Conservation (phyloP, 2,888 invertebrate species). For the Phymatocera aterrima region DNA sequence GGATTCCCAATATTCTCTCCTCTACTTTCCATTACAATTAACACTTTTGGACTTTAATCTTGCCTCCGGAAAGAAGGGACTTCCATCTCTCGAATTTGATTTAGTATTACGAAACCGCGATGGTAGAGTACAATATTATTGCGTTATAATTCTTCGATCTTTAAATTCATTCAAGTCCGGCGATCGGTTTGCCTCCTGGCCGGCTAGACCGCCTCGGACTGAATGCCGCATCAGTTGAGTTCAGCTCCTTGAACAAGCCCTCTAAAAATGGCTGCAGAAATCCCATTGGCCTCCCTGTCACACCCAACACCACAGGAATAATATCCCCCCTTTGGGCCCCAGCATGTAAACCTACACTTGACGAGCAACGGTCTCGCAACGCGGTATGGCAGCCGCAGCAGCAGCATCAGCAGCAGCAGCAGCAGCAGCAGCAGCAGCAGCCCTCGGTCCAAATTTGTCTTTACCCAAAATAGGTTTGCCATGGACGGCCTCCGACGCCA, state of each 20-base stretch:
- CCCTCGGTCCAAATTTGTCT: slow-evolving; percentile 88
- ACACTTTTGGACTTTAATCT: not conserved
- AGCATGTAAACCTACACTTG: slow-evolving; percentile 74
- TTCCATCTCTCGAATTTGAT: too few species aligned
- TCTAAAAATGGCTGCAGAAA: slow-evolving; percentile 74
- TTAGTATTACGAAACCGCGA: too few species aligned
- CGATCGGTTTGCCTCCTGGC: slow-evolving; percentile 53
- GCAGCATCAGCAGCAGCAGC: not conserved
- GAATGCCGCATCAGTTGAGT: slow-evolving; percentile 68
- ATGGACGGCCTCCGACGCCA: slow-evolving; percentile 66
- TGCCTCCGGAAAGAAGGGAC: too few species aligned
- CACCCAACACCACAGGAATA: slow-evolving; percentile 54
- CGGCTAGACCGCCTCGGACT: slow-evolving; percentile 67
- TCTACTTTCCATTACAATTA: too few species aligned
- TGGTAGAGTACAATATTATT: too few species aligned
- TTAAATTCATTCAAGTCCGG: too few species aligned
- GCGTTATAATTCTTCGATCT: too few species aligned
- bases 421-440: too few species aligned
- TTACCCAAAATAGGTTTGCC: slow-evolving; percentile 81
- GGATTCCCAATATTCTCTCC: too few species aligned
- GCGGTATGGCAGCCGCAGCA: slow-evolving; percentile 26
- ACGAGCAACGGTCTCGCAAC: slow-evolving; percentile 52
- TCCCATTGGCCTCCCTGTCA: slow-evolving; percentile 72
- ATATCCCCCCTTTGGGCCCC: slow-evolving; percentile 51
- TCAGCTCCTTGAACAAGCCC: slow-evolving; percentile 67